A percentile compares a stretch with the other conserved stretches of the same genome.
phyloP scores from a whole-genome alignment of 2,797 vertebrate species.

The Lepus townsendii region DNA sequence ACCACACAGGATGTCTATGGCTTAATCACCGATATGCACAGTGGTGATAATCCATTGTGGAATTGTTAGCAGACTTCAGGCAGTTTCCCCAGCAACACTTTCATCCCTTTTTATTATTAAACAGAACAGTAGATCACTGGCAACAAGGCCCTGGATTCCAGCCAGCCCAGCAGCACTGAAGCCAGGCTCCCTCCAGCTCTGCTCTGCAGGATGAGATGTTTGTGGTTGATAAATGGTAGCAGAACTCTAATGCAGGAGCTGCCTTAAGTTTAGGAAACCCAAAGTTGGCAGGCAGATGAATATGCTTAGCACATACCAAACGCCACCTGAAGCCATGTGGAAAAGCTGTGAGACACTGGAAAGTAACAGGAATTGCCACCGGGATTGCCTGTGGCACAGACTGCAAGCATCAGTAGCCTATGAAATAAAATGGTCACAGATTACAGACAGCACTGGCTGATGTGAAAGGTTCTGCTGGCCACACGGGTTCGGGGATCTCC shows the following conservation, averaged over 20 bases:
- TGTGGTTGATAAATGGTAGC: constrained; percentile 56
- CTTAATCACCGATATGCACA: not conserved
- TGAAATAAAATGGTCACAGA: not conserved
- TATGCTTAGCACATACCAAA: constrained; percentile 12
- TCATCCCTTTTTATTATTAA: constrained; percentile 47
- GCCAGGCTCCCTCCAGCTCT: constrained; percentile 1
- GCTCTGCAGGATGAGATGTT: constrained; percentile 48
- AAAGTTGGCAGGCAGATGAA: constrained; percentile 37
- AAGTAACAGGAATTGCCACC: constrained; percentile 11
- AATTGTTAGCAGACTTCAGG: not conserved
- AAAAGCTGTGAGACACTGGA: not conserved
- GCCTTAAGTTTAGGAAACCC: not conserved
- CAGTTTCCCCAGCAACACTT: not conserved
- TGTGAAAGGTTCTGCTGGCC: not conserved
- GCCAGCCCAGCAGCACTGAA: constrained; percentile 45
- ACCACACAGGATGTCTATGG: not conserved
- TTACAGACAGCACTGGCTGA: not conserved
- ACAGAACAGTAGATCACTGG: constrained; percentile 51
- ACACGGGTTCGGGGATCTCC: not conserved
- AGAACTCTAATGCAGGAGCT: constrained; percentile 3
- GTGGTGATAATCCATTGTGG: not conserved
- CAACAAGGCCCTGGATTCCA: constrained; percentile 58
- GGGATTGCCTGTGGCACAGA: not conserved
- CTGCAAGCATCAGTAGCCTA: not conserved
- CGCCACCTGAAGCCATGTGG: not conserved